These are phyloP conservation scores for Pammene aurita DNA, from an alignment of 2,888 invertebrate genomes.

Conservation along the genomic window DNA sequence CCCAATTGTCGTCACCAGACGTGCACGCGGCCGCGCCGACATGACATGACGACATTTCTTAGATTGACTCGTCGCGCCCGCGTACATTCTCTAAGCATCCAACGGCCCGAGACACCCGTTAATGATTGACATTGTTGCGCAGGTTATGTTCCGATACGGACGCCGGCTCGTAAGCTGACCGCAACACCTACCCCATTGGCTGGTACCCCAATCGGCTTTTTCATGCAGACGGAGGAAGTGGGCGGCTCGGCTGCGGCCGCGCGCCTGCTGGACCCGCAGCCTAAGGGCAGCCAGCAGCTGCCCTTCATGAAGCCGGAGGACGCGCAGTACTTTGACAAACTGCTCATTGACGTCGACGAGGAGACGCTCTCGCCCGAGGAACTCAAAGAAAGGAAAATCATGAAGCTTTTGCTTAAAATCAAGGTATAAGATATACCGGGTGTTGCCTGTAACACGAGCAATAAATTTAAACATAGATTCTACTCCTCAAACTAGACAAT, in stretches of 20 bases:
- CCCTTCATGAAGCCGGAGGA: slow-evolving; percentile 99
- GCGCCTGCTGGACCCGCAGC: slow-evolving; percentile 95
- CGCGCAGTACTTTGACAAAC: slow-evolving; percentile 99
- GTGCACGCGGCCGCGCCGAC: slow-evolving; percentile 1
- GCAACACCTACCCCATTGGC: slow-evolving; percentile 99
- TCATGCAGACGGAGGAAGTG: slow-evolving; percentile 96
- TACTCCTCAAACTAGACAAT: too few species aligned
- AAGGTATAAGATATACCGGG: slow-evolving; percentile 84
- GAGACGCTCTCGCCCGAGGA: slow-evolving; percentile 97
- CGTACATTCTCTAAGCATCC: slow-evolving; percentile 18
- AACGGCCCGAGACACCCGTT: slow-evolving; percentile 42
- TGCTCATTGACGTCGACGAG: slow-evolving; percentile 99
- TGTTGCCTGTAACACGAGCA: too few species aligned
- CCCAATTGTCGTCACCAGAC: too few species aligned
- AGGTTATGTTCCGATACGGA: slow-evolving; percentile 97
- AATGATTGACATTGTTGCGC: slow-evolving; percentile 66
- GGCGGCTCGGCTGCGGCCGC: slow-evolving; percentile 91
- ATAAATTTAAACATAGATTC: too few species aligned
- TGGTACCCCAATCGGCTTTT: slow-evolving; percentile 96
- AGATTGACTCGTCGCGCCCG: not conserved
- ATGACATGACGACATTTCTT: not conserved
- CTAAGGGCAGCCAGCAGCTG: slow-evolving; percentile 94
- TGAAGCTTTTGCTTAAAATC: slow-evolving; percentile 98
- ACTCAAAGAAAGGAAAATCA: slow-evolving; percentile 98
- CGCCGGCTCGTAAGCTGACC: slow-evolving; percentile 98